phyloP scores from a whole-genome alignment of 1,140 invertebrate species.

The Cydia fagiglandana region DNA sequence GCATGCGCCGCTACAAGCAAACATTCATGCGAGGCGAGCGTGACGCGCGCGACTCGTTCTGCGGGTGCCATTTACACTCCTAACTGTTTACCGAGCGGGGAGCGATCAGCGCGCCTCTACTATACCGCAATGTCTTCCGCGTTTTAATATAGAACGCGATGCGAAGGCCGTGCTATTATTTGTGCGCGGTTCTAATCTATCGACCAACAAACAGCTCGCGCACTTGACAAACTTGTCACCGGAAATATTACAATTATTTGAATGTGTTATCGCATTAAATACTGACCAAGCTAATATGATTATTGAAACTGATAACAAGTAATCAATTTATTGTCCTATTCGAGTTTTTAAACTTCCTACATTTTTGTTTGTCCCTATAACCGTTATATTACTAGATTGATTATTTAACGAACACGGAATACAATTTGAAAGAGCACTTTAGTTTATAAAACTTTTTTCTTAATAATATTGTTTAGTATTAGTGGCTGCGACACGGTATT shows the following conservation, averaged over 20 bases:
- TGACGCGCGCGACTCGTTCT: conserved; percentile 48
- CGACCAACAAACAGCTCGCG: background rate
- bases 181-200: conserved; percentile 58
- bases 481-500: no score
- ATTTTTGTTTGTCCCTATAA: no score
- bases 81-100: conserved; percentile 69
- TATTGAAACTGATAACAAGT: no score
- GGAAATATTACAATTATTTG: background rate
- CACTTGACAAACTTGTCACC: background rate
- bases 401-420: no score
- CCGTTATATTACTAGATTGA: no score
- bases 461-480: no score
- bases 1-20: background rate
- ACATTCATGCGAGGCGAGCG: conserved; percentile 40
- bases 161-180: conserved; percentile 70
- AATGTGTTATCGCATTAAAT: background rate
- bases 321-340: no score
- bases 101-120: conserved; percentile 65
- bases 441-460: no score
- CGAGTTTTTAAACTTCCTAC: no score
- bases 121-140: conserved; percentile 72
- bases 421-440: no score
- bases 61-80: conserved; percentile 54
- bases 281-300: background rate
- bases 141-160: conserved; percentile 73